Conservation (phyloP, 2,113 vertebrate genomes). For the Malurus elegans region DNA sequence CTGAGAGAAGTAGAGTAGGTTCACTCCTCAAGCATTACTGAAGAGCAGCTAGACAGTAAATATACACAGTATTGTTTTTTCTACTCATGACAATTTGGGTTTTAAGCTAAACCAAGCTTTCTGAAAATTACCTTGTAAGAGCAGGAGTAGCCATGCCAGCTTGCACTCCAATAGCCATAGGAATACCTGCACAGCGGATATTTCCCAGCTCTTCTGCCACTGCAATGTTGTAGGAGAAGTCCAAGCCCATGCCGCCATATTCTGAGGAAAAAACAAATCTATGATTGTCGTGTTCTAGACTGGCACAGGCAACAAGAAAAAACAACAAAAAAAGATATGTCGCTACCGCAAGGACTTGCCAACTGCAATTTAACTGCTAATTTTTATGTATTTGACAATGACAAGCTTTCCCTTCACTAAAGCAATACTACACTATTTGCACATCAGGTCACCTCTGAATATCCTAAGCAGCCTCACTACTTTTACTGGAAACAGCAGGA, state of each 20-base stretch:
- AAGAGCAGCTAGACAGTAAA: neutral
- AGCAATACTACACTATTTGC: neutral
- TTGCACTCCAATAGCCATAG: slow-evolving; percentile 88
- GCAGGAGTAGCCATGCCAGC: slow-evolving; percentile 85
- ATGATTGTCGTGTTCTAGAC: neutral
- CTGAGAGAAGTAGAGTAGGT: neutral
- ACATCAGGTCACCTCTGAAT: neutral
- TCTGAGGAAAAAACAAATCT: slow-evolving; percentile 65
- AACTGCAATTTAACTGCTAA: neutral
- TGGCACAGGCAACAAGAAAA: neutral
- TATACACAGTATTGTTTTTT: neutral
- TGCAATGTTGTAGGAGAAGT: slow-evolving; percentile 86
- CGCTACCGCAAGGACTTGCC: neutral
- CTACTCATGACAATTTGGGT: neutral
- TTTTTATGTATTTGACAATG: neutral
- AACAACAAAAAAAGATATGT: neutral
- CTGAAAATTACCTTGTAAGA: slow-evolving; percentile 78
- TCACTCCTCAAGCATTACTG: neutral
- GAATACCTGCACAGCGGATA: slow-evolving; percentile 81
- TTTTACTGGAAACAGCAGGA: neutral
- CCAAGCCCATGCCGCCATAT: slow-evolving; percentile 85
- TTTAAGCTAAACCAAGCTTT: neutral
- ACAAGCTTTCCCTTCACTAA: neutral
- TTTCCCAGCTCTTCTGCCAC: slow-evolving; percentile 84
- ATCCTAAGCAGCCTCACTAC: neutral